phyloP scores from a whole-genome alignment of 2,888 invertebrate genomes.

The Colletes collaris region DNA sequence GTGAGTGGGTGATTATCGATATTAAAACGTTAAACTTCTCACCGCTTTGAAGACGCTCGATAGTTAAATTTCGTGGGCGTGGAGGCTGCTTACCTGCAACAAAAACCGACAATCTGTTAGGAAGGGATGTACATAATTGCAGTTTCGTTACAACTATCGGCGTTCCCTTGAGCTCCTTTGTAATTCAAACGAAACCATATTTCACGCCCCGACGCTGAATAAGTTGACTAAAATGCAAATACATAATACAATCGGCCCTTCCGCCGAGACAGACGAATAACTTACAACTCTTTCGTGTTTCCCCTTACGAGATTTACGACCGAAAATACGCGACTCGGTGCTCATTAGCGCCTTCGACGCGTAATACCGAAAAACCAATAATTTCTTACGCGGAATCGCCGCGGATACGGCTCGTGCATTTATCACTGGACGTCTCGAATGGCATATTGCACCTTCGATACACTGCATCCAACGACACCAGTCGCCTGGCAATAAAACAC shows the following conservation, averaged over 20 bases:
- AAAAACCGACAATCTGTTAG: slow-evolving; percentile 2
- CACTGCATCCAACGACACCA: slow-evolving; percentile 9
- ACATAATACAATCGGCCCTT: background rate
- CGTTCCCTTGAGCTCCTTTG: background rate
- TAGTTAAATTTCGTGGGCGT: background rate
- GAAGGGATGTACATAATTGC: background rate
- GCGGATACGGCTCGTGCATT: slow-evolving; percentile 23
- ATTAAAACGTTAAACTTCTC: background rate
- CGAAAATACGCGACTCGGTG: background rate
- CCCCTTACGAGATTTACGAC: slow-evolving; percentile 6
- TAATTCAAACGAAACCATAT: slow-evolving; percentile 2
- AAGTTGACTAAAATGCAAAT: slow-evolving; percentile 15
- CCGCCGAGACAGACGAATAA: slow-evolving; percentile 10
- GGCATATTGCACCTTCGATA: slow-evolving; percentile 36
- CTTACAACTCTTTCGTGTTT: background rate
- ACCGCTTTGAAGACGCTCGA: background rate
- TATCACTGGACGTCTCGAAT: slow-evolving; percentile 40
- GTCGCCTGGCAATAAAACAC: slow-evolving; percentile 38
- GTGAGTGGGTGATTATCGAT: too few relatives aligned
- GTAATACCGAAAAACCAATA: slow-evolving; percentile 43
- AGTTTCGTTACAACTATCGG: background rate
- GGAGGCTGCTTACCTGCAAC: slow-evolving; percentile 31
- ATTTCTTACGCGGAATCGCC: slow-evolving; percentile 42
- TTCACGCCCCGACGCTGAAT: background rate
- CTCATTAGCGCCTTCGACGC: slow-evolving; percentile 19